Percentiles rank a stretch among this genome's conserved stretches.
Evolutionary conservation across 2,113 vertebrate genomes (phyloP).

Genomic region (Pontoporia blainvillei): DNA sequence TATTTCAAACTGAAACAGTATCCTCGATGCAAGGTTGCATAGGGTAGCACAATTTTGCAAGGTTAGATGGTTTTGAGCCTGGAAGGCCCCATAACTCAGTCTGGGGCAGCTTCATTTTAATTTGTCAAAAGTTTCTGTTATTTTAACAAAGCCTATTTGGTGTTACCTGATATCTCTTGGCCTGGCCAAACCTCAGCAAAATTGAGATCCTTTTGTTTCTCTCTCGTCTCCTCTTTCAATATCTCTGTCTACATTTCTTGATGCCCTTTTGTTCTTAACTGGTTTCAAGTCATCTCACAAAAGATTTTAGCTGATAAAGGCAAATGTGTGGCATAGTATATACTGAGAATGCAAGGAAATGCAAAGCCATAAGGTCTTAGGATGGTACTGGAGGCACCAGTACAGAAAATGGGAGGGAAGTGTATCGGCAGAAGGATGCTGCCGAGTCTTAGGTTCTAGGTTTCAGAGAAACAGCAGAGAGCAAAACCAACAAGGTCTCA

Average conservation of each 20-base stretch:
- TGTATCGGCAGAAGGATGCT: neutral
- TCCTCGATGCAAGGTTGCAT: fast-evolving
- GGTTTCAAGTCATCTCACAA: constrained; percentile 16
- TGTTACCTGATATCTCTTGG: neutral
- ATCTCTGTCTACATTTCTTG: neutral
- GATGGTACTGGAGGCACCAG: neutral
- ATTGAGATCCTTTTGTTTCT: constrained; percentile 31
- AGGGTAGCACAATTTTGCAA: neutral
- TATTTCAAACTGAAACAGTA: neutral
- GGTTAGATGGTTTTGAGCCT: neutral
- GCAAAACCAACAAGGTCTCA: neutral
- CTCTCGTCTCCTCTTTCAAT: constrained; percentile 5
- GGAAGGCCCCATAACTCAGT: neutral
- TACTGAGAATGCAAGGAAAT: neutral
- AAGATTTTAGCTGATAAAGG: neutral
- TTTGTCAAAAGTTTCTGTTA: constrained; percentile 26
- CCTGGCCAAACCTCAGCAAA: constrained; percentile 12
- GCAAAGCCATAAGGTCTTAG: neutral
- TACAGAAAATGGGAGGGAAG: neutral
- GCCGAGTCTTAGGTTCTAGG: neutral
- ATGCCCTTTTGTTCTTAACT: constrained; percentile 4
- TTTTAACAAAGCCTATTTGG: constrained; percentile 34
- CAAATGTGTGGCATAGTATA: neutral
- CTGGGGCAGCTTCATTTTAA: neutral
- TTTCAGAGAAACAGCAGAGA: neutral